Conservation (phyloP, 2,888 invertebrate genomes). For the Bombylius discolor region DNA sequence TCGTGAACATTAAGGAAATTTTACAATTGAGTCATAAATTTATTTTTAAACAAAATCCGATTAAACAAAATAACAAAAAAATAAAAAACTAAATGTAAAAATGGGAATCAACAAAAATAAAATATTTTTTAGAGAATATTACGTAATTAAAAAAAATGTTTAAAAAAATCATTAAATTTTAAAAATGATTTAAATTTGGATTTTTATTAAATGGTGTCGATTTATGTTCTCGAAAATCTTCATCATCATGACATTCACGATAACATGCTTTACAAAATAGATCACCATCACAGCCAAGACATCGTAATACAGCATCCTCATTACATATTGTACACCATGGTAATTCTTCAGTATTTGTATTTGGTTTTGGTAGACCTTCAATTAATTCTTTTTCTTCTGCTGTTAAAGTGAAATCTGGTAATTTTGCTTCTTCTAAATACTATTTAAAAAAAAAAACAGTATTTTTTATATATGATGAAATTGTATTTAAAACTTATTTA, state of each 20-base stretch:
- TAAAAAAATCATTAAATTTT: background rate
- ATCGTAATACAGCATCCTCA: slow-evolving; percentile 59
- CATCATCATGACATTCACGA: slow-evolving; percentile 53
- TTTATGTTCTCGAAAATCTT: slow-evolving; percentile 37
- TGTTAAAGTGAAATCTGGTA: slow-evolving; percentile 36
- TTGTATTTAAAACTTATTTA: slow-evolving; percentile 9
- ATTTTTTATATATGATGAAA: background rate
- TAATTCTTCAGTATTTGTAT: slow-evolving; percentile 42
- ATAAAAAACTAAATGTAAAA: too few relatives aligned
- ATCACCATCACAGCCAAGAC: slow-evolving; percentile 65
- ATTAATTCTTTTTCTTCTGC: slow-evolving; percentile 35
- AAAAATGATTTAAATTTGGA: slow-evolving; percentile 30
- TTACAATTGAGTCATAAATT: too few relatives aligned
- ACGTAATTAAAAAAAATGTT: too few relatives aligned
- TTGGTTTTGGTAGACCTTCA: slow-evolving; percentile 16
- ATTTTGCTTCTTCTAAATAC: slow-evolving; percentile 40
- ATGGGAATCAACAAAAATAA: too few relatives aligned
- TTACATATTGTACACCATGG: slow-evolving; percentile 82
- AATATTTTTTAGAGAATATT: too few relatives aligned
- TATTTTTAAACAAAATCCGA: too few relatives aligned
- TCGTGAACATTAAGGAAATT: too few relatives aligned
- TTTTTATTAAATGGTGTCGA: slow-evolving; percentile 26
- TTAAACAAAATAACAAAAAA: too few relatives aligned
- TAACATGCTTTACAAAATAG: slow-evolving; percentile 69
- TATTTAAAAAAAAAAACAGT: slow-evolving; percentile 16